Conservation (phyloP, 2,888 invertebrate species). For the Oasisia sp. region DNA sequence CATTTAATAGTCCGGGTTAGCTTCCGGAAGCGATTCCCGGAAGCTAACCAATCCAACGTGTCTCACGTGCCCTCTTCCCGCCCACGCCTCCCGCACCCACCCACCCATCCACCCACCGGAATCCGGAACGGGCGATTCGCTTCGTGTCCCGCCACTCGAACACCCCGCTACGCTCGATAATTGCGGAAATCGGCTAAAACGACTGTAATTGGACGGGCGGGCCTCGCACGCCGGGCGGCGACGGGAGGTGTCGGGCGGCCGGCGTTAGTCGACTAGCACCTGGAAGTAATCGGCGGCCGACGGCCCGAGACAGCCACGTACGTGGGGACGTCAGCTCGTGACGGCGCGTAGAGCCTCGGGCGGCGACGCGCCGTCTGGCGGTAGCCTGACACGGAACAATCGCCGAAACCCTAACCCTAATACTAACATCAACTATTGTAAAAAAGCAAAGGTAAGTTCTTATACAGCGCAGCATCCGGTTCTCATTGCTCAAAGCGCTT, state of each 20-base stretch:
- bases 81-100: background rate
- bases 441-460: no score
- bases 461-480: no score
- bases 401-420: no score
- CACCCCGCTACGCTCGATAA: background rate
- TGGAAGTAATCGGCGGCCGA: background rate
- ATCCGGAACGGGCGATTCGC: background rate
- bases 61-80: background rate
- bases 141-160: background rate
- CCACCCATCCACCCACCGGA: background rate
- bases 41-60: background rate
- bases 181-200: conserved; percentile 17
- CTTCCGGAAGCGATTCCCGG: background rate
- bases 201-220: background rate
- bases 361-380: background rate
- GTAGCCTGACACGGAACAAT: background rate
- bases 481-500: no score
- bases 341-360: background rate
- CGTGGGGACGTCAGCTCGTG: background rate
- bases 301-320: background rate
- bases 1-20: background rate
- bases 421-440: no score
- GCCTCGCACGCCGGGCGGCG: background rate
- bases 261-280: background rate
- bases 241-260: background rate